Evolutionary conservation across 2,797 vertebrate species (phyloP).

Genomic region (Urophycis tenuis): DNA sequence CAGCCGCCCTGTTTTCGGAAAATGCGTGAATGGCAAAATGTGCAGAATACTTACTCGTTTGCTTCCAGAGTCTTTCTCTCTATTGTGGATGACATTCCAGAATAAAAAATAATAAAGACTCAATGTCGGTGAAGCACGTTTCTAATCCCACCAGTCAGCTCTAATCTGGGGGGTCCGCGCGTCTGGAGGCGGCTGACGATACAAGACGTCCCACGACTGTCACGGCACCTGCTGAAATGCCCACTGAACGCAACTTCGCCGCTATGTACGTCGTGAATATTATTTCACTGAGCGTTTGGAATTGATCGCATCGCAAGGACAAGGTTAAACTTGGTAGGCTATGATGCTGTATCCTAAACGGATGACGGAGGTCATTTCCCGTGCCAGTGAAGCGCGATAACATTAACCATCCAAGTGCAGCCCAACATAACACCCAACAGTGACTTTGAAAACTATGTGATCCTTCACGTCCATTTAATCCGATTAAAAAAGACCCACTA

Average conservation of each 20-base stretch:
- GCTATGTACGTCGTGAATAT: background rate
- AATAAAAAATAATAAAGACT: constrained; percentile 5
- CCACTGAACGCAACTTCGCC: background rate
- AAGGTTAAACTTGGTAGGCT: background rate
- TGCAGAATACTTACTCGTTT: constrained; percentile 80
- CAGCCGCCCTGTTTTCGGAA: background rate
- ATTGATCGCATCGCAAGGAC: background rate
- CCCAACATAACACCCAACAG: background rate
- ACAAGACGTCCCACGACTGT: background rate
- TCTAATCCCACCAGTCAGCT: constrained; percentile 8
- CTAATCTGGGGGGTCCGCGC: background rate
- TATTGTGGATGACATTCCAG: constrained; percentile 88
- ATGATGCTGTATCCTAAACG: constrained; percentile 35
- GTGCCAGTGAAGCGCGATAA: constrained; percentile 41
- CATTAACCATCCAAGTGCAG: constrained; percentile 29
- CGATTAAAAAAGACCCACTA: constrained; percentile 5
- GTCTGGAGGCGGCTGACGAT: background rate
- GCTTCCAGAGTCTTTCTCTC: constrained; percentile 93
- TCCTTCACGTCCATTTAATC: background rate
- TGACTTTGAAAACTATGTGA: background rate
- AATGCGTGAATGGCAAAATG: background rate
- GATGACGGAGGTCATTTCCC: constrained; percentile 55
- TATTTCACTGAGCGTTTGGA: background rate
- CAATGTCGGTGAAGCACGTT: constrained; percentile 20
- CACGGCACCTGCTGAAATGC: background rate